Evolutionary conservation across 1,140 invertebrate genomes (phyloP), one percentile per base, ranked within the genome.

Genomic region (Saccostrea cuccullata): DNA sequence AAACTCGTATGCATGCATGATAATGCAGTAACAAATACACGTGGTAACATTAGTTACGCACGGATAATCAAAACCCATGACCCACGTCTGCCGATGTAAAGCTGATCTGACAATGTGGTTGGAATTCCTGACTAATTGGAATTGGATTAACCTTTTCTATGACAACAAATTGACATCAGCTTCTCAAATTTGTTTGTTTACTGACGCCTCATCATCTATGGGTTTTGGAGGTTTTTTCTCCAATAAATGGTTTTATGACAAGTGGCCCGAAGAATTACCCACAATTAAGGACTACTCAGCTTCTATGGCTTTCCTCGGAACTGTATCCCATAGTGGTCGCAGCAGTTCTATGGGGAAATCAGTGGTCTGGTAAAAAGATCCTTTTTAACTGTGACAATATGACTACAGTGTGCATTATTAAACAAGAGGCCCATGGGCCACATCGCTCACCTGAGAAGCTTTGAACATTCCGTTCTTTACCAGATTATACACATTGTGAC

Each of bases 241-340:
- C n/a, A 82, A 84, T 5, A 58, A 55, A 9, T 89, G 86, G 89
- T 82, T 84, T 15, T 23, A 40, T 40, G n/a, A 55, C 2, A n/a
- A 20, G 17, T 91, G 89, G 88, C 90, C 90, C 17, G 36, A 82
- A n/a, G 47, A 87, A 8, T 30, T 55, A 23, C 60, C 0, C 20
- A 26, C 47, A 55, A 5, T 1, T 17, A 60, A 84, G 30, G 77
- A 58, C 2, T 56, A 30, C 73, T 1, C 30, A 36, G 26, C 60
- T 13, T 60, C 70, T 30, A 90, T 91, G 47, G 90, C 91, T 2
- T 73, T 89, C 20, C 15, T 84, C 15, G 88, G n/a, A 91, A 83
- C 73, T 90, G 11, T 91, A 89, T 56, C 88, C 88, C 0, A 91
- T 91, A 20, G 77, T 87, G 1, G 86, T 87, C 30, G 77, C 89